Conservation (phyloP, 2,113 vertebrate genomes). For the Pontoporia blainvillei region DNA sequence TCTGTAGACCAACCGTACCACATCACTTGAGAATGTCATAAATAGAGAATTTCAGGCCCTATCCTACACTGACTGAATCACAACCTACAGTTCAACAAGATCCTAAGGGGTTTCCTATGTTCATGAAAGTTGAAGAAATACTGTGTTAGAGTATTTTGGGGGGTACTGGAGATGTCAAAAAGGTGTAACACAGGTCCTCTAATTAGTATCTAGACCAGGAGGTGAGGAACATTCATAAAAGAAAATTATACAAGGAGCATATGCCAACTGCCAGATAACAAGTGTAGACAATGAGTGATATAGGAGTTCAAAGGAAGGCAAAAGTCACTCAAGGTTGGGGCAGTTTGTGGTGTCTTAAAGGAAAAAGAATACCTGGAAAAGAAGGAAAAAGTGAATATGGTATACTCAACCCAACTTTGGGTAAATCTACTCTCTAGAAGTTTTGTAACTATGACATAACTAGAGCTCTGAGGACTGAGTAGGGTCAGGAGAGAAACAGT, state of each 20-base stretch:
- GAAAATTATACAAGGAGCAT: not conserved
- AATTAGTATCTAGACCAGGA: not conserved
- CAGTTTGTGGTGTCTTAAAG: not conserved
- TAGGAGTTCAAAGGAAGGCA: not conserved
- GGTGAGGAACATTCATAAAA: not conserved
- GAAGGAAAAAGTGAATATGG: not conserved
- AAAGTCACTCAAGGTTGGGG: not conserved
- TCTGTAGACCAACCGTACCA: not conserved
- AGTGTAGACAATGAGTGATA: not conserved
- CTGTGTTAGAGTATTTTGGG: not conserved
- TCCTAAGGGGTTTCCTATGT: not conserved
- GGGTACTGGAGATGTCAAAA: not conserved
- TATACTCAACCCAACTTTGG: not conserved
- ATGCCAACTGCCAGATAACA: not conserved
- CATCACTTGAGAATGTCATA: too few species aligned
- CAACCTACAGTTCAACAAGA: not conserved
- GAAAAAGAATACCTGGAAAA: not conserved
- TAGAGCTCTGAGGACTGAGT: not conserved
- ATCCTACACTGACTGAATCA: not conserved
- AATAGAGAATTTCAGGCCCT: not conserved
- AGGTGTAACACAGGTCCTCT: not conserved
- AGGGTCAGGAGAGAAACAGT: not conserved
- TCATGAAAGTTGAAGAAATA: not conserved
- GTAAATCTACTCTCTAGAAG: not conserved
- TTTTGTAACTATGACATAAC: not conserved